Evolutionary conservation across 2,113 vertebrate genomes (phyloP), one percentile per base, ranked within the genome.

Genomic region (Plestiodon gilberti): DNA sequence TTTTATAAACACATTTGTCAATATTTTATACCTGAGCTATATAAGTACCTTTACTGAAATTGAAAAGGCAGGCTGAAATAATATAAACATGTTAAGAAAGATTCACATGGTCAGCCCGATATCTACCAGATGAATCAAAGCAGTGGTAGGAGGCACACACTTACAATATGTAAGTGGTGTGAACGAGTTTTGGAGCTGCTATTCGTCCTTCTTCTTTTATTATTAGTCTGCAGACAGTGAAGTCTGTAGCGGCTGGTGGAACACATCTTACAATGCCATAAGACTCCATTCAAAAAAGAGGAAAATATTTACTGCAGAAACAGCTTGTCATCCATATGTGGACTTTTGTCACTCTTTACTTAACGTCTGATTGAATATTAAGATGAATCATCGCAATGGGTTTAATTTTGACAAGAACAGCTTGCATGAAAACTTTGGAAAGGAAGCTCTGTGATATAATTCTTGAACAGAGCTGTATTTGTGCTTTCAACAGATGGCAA

Each of bases 271-370:
- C 93, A 92, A 78, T 89, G 84, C 92, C 95, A 95, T 95, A 97
- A 96, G 93, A 93, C 88, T 93, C 75, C 91, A 89, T 94, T 95
- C 93, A 95, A 91, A 92, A 95, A 95, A 96, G 92, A 94, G 77
- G 94, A 95, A 96, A 97, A 97, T 97, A 97, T 97, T 97, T 96
- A 96, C 96, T 94, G 91, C 96, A 89, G 93, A 96, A 95, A 94
- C 97, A 97, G 96, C 95, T 95, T 97, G 96, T 93, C 94, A 96
- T 92, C 96, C 96, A 96, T 97, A 96, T 97, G 96, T 95, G 96
- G 96, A 96, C 96, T 97, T 97, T 96, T 96, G 95, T 97, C 96
- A 97, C 93, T 96, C 96, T 96, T 96, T 97, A 96, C 96, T 97
- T 96, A 96, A 97, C 95, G 90, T 92, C 94, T 96, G 95, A 94